Evolutionary conservation across 2,797 vertebrate genomes (phyloP).

Genomic region (Australoheros facetus): DNA sequence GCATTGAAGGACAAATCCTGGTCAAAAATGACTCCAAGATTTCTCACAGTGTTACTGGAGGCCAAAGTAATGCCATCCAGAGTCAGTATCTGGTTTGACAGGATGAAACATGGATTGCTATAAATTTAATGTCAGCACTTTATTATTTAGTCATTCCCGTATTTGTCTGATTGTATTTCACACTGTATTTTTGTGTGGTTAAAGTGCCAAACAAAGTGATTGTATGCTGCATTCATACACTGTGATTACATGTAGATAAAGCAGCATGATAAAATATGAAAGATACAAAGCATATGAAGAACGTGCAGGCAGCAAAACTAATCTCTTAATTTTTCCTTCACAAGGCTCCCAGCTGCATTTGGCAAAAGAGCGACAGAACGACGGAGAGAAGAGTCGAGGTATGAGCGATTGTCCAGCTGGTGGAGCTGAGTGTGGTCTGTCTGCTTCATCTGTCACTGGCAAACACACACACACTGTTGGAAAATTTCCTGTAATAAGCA

Average conservation of each 20-base stretch:
- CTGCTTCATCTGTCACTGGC: constrained; percentile 30
- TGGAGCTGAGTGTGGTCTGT: constrained; percentile 28
- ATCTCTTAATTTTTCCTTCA: background rate
- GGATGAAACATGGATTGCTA: background rate
- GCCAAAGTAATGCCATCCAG: background rate
- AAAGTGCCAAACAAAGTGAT: rapidly evolving
- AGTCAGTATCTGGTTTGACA: rapidly evolving
- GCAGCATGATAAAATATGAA: rapidly evolving
- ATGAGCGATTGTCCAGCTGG: constrained; percentile 44
- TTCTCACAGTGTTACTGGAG: background rate
- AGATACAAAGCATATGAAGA: background rate
- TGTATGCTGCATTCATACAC: too few relatives aligned
- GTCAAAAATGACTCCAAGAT: background rate
- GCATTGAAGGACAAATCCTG: background rate
- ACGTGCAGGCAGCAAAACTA: background rate
- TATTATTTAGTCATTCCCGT: background rate
- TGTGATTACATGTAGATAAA: background rate
- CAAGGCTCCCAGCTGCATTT: constrained; percentile 43
- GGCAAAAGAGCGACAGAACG: constrained; percentile 59
- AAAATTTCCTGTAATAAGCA: background rate
- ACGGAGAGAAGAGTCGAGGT: constrained; percentile 67
- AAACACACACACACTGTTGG: constrained; percentile 4
- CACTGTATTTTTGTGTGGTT: background rate
- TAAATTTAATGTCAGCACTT: background rate
- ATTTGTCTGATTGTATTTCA: rapidly evolving